phyloP scores from a whole-genome alignment of 2,113 vertebrate genomes.

The Himantopus leucocephalus region DNA sequence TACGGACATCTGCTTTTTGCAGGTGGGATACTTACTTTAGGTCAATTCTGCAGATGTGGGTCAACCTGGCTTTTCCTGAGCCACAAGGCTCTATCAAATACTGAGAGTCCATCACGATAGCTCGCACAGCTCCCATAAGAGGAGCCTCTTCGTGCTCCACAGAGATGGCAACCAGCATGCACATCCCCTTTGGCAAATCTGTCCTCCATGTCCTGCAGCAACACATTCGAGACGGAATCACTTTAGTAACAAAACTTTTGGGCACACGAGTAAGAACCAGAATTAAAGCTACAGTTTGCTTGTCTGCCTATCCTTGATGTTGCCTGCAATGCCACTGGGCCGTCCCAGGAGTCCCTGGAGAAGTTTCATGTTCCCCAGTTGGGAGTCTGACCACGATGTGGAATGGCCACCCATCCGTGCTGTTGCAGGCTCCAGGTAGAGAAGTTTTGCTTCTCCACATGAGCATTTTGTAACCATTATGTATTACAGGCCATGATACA shows the following conservation, averaged over 20 bases:
- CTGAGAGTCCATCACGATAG: slow-evolving; percentile 87
- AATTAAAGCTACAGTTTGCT: neutral
- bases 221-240: neutral
- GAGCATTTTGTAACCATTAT: neutral
- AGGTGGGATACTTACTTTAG: slow-evolving; percentile 84
- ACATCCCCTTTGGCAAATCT: slow-evolving; percentile 90
- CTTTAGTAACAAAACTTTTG: neutral
- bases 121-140: slow-evolving; percentile 84
- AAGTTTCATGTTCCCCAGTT: neutral
- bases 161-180: slow-evolving; percentile 87
- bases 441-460: neutral
- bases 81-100: slow-evolving; percentile 95
- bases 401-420: accelerated
- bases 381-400: neutral
- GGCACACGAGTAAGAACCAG: neutral
- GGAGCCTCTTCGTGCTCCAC: slow-evolving; percentile 89
- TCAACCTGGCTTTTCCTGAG: slow-evolving; percentile 93
- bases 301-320: neutral
- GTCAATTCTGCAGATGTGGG: slow-evolving; percentile 92
- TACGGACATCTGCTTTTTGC: neutral
- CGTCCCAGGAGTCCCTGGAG: neutral
- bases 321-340: neutral
- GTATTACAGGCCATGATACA: neutral
- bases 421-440: neutral
- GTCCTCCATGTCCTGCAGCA: slow-evolving; percentile 90